Evolutionary conservation across 35 echinoderm and acorn worm genomes (phyloP).

Genomic region (Diadema setosum): DNA sequence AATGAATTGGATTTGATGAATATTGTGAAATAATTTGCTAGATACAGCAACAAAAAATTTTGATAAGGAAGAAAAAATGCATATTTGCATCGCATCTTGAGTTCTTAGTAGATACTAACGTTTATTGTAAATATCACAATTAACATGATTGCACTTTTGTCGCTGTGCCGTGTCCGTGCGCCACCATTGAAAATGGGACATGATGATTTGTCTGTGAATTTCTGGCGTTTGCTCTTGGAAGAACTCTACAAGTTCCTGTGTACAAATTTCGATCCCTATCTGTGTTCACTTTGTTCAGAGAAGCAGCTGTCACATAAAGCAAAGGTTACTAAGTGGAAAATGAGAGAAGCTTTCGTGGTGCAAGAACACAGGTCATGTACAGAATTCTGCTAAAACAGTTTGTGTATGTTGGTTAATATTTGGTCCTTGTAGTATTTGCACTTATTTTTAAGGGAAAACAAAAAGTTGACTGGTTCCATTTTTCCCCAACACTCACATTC

Average conservation of each 20-base stretch:
- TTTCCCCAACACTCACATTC: not conserved
- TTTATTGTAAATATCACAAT: too few species aligned
- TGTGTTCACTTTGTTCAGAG: not conserved
- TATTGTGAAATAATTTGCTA: too few species aligned
- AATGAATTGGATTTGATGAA: too few species aligned
- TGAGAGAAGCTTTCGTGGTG: not conserved
- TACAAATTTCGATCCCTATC: not conserved
- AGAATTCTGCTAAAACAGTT: not conserved
- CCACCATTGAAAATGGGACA: not conserved
- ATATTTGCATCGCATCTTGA: too few species aligned
- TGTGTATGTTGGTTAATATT: not conserved
- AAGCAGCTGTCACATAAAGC: not conserved
- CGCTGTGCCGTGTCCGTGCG: too few species aligned
- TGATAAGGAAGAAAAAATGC: too few species aligned
- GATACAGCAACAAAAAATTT: too few species aligned
- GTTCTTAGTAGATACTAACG: too few species aligned
- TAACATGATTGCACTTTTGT: too few species aligned
- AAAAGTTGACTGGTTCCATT: not conserved
- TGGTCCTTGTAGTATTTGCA: not conserved
- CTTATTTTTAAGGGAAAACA: not conserved
- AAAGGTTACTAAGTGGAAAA: not conserved
- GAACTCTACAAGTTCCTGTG: not conserved
- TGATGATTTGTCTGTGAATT: not conserved
- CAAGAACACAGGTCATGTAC: not conserved
- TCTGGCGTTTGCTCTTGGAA: not conserved